phyloP scores from a whole-genome alignment of 2,888 invertebrate species.

The Pollenia labialis region DNA sequence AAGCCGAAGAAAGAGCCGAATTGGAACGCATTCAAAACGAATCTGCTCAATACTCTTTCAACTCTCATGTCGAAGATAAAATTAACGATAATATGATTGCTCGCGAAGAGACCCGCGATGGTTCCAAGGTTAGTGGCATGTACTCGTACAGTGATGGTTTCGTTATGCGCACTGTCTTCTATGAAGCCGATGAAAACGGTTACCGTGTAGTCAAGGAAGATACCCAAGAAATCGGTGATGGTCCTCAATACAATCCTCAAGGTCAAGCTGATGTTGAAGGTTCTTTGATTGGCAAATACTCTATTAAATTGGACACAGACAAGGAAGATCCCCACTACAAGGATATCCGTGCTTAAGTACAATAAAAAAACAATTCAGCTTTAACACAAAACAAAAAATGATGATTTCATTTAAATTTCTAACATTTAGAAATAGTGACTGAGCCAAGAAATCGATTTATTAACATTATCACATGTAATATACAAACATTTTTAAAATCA shows the following conservation, averaged over 20 bases:
- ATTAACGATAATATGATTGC: constrained; percentile 84
- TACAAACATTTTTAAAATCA: constrained; percentile 11
- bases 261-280: constrained; percentile 84
- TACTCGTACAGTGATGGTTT: constrained; percentile 87
- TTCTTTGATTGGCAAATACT: constrained; percentile 84
- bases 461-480: neutral
- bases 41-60: constrained; percentile 85
- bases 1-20: constrained; percentile 74
- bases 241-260: constrained; percentile 84
- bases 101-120: constrained; percentile 83
- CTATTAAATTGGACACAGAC: constrained; percentile 82
- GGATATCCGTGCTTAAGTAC: constrained; percentile 76
- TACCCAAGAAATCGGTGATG: constrained; percentile 85
- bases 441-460: constrained; percentile 75
- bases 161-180: constrained; percentile 85
- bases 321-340: constrained; percentile 82
- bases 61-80: constrained; percentile 83
- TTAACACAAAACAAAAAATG: constrained; percentile 32
- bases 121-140: constrained; percentile 83
- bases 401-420: constrained; percentile 75
- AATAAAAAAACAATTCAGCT: neutral
- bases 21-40: constrained; percentile 81
- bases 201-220: constrained; percentile 86
- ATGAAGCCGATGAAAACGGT: constrained; percentile 87
- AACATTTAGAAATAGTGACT: constrained; percentile 81